Evolutionary conservation across 2,113 vertebrate species (phyloP).

Genomic region (Guaruba guarouba): DNA sequence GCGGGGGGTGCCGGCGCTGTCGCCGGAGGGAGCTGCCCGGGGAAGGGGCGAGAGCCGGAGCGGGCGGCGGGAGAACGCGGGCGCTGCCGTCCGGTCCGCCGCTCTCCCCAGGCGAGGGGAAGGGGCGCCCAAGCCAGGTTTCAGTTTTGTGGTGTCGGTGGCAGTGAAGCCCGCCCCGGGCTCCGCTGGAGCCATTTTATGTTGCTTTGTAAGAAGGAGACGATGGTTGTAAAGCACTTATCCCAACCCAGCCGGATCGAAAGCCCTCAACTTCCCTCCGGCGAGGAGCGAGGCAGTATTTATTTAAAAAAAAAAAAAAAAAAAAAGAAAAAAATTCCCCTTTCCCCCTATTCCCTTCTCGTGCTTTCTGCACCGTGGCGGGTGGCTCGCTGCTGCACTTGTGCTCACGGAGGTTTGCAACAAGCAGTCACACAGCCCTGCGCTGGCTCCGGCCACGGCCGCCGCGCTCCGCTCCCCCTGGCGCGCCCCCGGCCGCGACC

Average conservation of each 20-base stretch:
- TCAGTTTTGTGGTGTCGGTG: not conserved
- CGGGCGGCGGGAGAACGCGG: not conserved
- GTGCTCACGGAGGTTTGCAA: slow-evolving; percentile 76
- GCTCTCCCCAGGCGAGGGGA: not conserved
- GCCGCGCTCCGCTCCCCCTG: slow-evolving; percentile 22
- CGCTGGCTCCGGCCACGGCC: slow-evolving; percentile 13
- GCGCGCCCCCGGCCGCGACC: slow-evolving; percentile 49
- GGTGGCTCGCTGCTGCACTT: slow-evolving; percentile 53
- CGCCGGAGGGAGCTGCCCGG: not conserved
- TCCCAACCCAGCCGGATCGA: slow-evolving; percentile 45
- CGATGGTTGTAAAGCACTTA: slow-evolving; percentile 77
- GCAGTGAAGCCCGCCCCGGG: not conserved
- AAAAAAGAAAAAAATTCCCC: not conserved
- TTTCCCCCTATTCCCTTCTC: not conserved
- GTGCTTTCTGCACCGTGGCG: slow-evolving; percentile 41
- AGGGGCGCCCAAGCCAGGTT: not conserved
- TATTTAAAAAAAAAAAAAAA: not conserved
- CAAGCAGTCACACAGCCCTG: slow-evolving; percentile 77
- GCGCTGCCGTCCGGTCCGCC: not conserved
- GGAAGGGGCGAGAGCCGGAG: not conserved
- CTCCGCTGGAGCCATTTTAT: slow-evolving; percentile 66
- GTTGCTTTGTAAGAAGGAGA: slow-evolving; percentile 28
- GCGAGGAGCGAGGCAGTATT: slow-evolving; percentile 25
- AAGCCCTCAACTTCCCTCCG: not conserved
- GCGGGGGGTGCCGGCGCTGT: not conserved